Evolutionary conservation across 2,888 invertebrate species (phyloP).

Genomic region (Rhopalosiphum nymphaeae): DNA sequence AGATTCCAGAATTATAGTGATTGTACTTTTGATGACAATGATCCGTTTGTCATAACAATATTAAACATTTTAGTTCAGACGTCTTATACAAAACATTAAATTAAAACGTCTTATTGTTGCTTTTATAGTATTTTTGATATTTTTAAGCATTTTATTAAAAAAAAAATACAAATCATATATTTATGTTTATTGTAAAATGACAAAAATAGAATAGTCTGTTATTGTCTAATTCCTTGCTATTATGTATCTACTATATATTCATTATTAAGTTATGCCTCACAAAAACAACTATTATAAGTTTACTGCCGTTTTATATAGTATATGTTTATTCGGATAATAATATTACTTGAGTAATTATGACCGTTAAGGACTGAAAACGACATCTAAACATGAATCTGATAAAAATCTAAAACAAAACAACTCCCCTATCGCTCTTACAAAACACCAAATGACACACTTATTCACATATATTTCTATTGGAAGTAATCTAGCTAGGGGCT

Average conservation of each 20-base stretch:
- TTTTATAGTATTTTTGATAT: background rate
- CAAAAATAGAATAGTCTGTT: background rate
- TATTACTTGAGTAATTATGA: background rate
- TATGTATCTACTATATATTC: background rate
- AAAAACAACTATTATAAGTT: background rate
- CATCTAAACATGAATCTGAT: background rate
- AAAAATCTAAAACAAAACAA: background rate
- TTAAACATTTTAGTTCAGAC: background rate
- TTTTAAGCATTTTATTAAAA: background rate
- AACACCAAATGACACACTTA: background rate
- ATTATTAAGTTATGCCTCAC: background rate
- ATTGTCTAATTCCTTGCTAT: background rate
- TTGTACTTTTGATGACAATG: background rate
- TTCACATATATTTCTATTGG: background rate
- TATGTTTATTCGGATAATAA: background rate
- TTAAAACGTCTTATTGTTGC: background rate
- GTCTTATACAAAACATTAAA: background rate
- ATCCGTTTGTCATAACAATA: background rate
- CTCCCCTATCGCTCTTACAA: background rate
- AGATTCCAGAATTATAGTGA: background rate
- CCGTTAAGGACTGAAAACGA: background rate
- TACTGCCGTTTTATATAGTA: too few relatives aligned
- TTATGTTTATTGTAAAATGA: background rate
- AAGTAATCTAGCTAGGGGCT: background rate
- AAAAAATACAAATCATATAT: background rate